Conservation (phyloP, 1,140 invertebrate genomes). For the Hylaeus volcanicus region DNA sequence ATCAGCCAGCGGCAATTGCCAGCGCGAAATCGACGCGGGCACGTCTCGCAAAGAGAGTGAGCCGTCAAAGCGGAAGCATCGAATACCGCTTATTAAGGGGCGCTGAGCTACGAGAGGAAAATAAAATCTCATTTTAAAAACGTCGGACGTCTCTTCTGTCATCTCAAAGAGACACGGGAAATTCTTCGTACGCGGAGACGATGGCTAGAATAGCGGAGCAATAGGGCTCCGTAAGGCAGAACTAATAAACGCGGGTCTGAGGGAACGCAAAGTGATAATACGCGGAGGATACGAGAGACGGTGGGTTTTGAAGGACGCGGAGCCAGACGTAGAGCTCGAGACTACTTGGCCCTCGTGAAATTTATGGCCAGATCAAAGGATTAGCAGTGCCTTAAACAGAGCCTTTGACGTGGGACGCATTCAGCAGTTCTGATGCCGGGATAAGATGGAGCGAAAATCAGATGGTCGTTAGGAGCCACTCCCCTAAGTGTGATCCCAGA, state of each 20-base stretch:
- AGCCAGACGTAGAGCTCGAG: no score
- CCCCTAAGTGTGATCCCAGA: no score
- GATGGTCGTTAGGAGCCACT: no score
- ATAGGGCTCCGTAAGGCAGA: not conserved
- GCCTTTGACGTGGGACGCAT: no score
- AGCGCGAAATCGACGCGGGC: not conserved
- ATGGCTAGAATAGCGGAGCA: not conserved
- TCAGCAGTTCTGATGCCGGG: no score
- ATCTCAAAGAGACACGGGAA: not conserved
- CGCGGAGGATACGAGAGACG: no score
- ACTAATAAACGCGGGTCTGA: not conserved
- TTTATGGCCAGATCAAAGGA: no score
- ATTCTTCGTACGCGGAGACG: not conserved
- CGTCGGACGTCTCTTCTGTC: not conserved
- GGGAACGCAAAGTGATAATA: not conserved
- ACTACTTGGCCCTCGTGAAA: no score
- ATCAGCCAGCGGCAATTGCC: not conserved
- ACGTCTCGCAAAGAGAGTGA: not conserved
- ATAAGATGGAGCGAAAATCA: no score
- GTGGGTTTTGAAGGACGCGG: no score
- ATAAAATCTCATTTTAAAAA: slow-evolving; percentile 1
- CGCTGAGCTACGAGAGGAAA: not conserved
- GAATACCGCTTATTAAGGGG: slow-evolving; percentile 28
- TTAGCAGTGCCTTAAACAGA: no score
- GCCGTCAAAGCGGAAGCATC: slow-evolving; percentile 2